A percentile compares a stretch with the other conserved stretches of the same genome.
These are phyloP conservation scores for Zosterops japonicus DNA, from an alignment of 2,113 vertebrate genomes.

Conservation along the genomic window DNA sequence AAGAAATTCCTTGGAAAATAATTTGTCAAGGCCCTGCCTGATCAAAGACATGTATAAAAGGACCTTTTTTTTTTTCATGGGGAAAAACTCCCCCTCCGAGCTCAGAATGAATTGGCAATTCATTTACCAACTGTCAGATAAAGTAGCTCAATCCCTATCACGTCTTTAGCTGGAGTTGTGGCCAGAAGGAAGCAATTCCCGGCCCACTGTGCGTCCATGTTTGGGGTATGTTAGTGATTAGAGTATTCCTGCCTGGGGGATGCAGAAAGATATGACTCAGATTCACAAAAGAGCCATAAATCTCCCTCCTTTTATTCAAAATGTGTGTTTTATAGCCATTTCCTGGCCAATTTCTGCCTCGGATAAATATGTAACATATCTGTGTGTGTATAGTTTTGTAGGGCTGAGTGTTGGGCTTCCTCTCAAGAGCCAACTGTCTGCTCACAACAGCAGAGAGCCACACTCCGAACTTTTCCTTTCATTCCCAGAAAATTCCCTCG, in stretches of 20 bases:
- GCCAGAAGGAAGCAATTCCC: conserved; percentile 81
- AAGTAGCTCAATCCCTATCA: conserved; percentile 73
- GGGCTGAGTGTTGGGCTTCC: conserved; percentile 14
- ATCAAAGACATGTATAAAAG: conserved; percentile 81
- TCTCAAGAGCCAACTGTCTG: conserved; percentile 23
- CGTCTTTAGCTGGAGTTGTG: conserved; percentile 68
- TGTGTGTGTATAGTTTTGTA: conserved; percentile 19
- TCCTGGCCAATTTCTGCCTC: conserved; percentile 78
- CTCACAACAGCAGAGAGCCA: background rate
- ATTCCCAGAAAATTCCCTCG: background rate
- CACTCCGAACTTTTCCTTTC: background rate
- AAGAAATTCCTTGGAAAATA: conserved; percentile 80
- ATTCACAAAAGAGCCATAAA: conserved; percentile 80
- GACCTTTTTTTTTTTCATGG: conserved; percentile 34
- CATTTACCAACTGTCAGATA: conserved; percentile 78
- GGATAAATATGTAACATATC: conserved; percentile 79
- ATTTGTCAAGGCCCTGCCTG: conserved; percentile 77
- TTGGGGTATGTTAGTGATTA: conserved; percentile 83
- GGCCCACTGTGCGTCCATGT: conserved; percentile 73
- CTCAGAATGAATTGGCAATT: conserved; percentile 77
- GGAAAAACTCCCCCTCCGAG: conserved; percentile 47
- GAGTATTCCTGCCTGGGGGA: conserved; percentile 73
- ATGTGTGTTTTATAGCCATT: conserved; percentile 81
- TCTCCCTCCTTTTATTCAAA: conserved; percentile 79
- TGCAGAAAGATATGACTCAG: conserved; percentile 79